A percentile compares a stretch with the other conserved stretches of the same genome.
Conservation (phyloP, 1,140 invertebrate species). For the Ladona fulva region DNA sequence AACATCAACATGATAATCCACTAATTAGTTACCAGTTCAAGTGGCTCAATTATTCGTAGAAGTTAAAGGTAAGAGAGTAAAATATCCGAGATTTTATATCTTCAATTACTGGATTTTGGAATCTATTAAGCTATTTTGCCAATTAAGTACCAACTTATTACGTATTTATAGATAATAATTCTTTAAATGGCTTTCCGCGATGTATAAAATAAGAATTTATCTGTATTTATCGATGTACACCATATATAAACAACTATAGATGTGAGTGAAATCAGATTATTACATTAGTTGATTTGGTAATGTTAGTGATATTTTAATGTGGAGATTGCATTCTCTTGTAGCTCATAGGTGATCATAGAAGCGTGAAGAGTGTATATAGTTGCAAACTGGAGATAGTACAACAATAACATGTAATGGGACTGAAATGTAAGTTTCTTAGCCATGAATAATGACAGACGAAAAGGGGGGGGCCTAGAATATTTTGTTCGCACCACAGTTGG, state of each 20-base stretch:
- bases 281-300: neutral
- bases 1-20: neutral
- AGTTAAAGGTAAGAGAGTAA: neutral
- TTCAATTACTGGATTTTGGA: neutral
- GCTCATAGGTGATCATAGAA: constrained; percentile 4
- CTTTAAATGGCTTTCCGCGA: too few relatives aligned
- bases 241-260: neutral
- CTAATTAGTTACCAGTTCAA: neutral
- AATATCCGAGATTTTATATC: neutral
- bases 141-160: too few relatives aligned
- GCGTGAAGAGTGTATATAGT: neutral
- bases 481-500: constrained; percentile 7
- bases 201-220: too few relatives aligned
- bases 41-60: neutral
- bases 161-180: too few relatives aligned
- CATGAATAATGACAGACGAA: constrained; percentile 9
- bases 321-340: neutral
- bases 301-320: constrained; percentile 3
- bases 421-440: constrained; percentile 1
- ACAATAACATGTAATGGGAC: constrained; percentile 5
- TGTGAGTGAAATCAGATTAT: neutral
- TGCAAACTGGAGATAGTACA: constrained; percentile 9
- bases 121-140: neutral
- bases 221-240: neutral
- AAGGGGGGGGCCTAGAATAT: constrained; percentile 2